phyloP scores from a whole-genome alignment of 2,888 invertebrate species.

The Fragum fragum region DNA sequence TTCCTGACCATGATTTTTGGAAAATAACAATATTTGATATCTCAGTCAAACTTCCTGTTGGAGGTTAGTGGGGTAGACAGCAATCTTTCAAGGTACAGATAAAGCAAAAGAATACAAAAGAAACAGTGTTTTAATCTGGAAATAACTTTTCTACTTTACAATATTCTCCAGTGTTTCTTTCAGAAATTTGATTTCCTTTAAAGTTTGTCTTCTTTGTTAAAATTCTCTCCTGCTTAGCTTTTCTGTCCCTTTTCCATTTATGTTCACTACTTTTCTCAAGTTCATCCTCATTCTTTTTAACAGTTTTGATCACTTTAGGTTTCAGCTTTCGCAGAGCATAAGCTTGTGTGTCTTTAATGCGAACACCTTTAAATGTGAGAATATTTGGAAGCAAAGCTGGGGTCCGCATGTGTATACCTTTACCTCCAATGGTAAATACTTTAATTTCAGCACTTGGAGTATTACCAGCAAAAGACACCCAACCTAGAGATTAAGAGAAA shows the following conservation, averaged over 20 bases:
- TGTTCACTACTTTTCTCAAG: background rate
- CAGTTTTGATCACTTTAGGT: background rate
- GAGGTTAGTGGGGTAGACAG: too few relatives aligned
- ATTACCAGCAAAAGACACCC: conserved; percentile 72
- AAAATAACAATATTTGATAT: too few relatives aligned
- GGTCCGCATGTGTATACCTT: conserved; percentile 71
- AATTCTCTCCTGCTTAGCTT: background rate
- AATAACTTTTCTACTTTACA: background rate
- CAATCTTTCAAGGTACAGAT: too few relatives aligned
- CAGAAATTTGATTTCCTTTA: too few relatives aligned
- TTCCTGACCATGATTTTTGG: too few relatives aligned
- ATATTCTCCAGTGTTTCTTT: background rate
- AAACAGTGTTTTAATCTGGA: background rate
- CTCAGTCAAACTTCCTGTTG: too few relatives aligned
- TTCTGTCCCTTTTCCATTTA: background rate
- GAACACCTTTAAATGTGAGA: conserved; percentile 66
- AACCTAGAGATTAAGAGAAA: conserved; percentile 67
- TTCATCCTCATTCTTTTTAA: background rate
- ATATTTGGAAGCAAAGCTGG: conserved; percentile 73
- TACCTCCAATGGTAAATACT: conserved; percentile 76
- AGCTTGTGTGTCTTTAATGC: conserved; percentile 62
- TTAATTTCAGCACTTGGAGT: conserved; percentile 54
- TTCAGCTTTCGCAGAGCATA: conserved; percentile 52
- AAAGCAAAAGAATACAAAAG: conserved; percentile 8
- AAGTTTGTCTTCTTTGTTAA: background rate